Base-by-base conservation (phyloP, 1,140 invertebrate species). In the Nasonia longicornis region DNA sequence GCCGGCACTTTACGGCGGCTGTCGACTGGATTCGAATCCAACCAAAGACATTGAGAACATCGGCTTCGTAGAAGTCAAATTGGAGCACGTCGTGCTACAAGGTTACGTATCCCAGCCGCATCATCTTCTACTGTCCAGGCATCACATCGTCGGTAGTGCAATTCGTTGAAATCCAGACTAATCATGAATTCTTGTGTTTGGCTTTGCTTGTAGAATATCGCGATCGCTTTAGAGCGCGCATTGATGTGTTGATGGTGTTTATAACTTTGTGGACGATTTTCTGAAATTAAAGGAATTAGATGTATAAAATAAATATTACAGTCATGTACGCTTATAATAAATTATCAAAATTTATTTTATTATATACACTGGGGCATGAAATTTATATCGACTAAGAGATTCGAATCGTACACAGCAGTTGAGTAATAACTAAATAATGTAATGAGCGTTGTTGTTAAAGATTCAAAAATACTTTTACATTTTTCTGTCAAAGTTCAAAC, bases 1-100 rank as follows among this genome's bases (percentile, higher is more conserved):
- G 88, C 88, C 89, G 4, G 82, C 84, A 16, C 77, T 90, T 29
- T 89, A 87, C 72, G 88, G 89, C 8, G 86, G 86, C 64, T 90
- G 89, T 67, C 86, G 79, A 29, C 83, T 90, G 29, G 84, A 89
- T 71, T 70, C 64, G 0, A 82, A 89, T 82, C 86, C 86, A n/a
- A 79, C 86, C 2, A 29, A 58, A 7, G 79, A 87, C 2, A 89
- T 90, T 31, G 82, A 88, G 81, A 86, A 82, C 42, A 79, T 71
- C 69, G 86, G 87, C 74, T 89, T 89, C 45, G 81, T 85, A 71
- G 80, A 86, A 71, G 71, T 89, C 20, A 77, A 69, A 4, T 88
- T 85, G 82, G 83, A 86, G 58, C 64, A 83, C 14, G 73, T 88
- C 42, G 78, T 82, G 26, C 82, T 90, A 4, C 72, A 86, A n/a